phyloP scores from a whole-genome alignment of 2,113 vertebrate genomes.

The Gopherus flavomarginatus region DNA sequence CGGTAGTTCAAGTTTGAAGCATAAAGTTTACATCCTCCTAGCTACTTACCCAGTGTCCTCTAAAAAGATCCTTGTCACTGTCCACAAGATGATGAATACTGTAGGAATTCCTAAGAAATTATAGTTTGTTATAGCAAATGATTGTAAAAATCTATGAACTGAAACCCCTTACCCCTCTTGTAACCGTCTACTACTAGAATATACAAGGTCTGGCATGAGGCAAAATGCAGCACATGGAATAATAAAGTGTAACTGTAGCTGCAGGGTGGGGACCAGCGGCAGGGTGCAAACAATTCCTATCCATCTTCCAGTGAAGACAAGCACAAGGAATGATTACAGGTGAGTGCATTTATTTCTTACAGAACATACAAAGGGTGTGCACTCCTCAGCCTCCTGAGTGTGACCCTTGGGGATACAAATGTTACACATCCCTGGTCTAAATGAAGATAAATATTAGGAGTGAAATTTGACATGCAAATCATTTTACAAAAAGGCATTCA shows the following conservation, averaged over 20 bases:
- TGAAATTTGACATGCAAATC: conserved; percentile 4
- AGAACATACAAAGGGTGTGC: neutral
- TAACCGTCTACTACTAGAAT: neutral
- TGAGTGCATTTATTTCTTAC: neutral
- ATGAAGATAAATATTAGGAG: neutral
- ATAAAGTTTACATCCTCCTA: neutral
- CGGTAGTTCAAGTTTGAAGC: neutral
- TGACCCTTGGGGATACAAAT: neutral
- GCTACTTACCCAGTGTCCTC: conserved; percentile 90
- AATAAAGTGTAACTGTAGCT: neutral
- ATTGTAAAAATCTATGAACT: neutral
- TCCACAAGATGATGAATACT: conserved; percentile 85
- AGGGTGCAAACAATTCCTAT: neutral
- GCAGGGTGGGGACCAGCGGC: neutral
- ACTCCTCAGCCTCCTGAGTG: neutral
- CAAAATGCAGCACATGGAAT: neutral
- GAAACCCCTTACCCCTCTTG: neutral
- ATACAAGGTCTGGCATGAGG: neutral
- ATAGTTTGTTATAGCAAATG: neutral
- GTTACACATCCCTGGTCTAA: neutral
- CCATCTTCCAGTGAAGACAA: neutral
- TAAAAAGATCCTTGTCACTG: conserved; percentile 83
- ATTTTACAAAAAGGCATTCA: conserved; percentile 8
- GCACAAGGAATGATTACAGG: neutral
- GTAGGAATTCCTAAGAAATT: conserved; percentile 86